These are phyloP conservation scores for Ispidina lecontei DNA, from an alignment of 2,797 vertebrate genomes.

Conservation along the genomic window DNA sequence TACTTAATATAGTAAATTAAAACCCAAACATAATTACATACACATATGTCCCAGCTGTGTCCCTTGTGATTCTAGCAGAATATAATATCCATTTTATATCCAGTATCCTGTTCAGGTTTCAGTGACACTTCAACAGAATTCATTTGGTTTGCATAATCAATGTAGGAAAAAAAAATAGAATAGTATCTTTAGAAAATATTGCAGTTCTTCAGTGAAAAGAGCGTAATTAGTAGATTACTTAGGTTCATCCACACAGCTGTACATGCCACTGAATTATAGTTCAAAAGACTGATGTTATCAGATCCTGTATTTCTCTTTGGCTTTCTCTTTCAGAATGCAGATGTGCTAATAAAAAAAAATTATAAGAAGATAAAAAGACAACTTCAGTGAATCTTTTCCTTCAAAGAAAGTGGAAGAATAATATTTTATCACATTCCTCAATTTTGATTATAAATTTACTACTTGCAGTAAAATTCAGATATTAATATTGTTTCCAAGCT, in stretches of 20 bases:
- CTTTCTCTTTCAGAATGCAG: slow-evolving; percentile 85
- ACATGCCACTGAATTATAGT: background rate
- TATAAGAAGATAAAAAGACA: too few species aligned
- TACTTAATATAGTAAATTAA: background rate
- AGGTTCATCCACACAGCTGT: background rate
- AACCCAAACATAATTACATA: background rate
- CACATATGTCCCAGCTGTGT: background rate
- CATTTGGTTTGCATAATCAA: background rate
- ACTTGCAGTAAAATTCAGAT: background rate
- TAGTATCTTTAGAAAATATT: background rate
- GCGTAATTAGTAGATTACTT: background rate
- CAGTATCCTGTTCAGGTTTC: background rate
- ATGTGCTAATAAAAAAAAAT: slow-evolving; percentile 81
- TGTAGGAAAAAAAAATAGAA: background rate
- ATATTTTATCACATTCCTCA: background rate
- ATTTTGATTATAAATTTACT: background rate
- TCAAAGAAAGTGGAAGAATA: background rate
- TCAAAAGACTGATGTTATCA: slow-evolving; percentile 49
- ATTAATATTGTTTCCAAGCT: background rate
- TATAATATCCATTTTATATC: background rate
- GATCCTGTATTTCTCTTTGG: slow-evolving; percentile 86
- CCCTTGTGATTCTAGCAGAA: background rate
- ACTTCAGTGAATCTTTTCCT: background rate
- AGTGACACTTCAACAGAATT: background rate
- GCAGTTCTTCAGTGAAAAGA: background rate